A percentile compares a stretch with the other conserved stretches of the same genome.
Evolutionary conservation across 2,113 vertebrate species (phyloP).

Genomic region (Thryonomys swinderianus): DNA sequence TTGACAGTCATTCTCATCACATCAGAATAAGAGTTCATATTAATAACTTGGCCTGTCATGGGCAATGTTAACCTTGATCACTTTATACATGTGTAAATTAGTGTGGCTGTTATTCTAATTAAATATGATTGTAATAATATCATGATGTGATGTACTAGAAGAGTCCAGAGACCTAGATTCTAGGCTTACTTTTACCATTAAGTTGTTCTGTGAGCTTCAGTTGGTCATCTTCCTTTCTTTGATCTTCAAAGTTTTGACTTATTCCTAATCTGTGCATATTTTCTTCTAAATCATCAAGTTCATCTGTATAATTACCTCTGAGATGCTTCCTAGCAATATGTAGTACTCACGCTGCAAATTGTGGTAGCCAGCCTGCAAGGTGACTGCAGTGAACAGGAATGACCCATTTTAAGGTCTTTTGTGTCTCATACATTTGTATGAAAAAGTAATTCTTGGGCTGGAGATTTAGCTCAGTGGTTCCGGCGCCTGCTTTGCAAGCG

Average conservation of each 20-base stretch:
- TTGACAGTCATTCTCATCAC: neutral
- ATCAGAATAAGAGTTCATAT: neutral
- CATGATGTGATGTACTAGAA: neutral
- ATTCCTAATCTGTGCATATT: neutral
- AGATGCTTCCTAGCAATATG: neutral
- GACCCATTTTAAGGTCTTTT: neutral
- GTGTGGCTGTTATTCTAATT: neutral
- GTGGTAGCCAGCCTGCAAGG: neutral
- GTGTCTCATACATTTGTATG: neutral
- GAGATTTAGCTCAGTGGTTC: no score
- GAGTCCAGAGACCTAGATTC: neutral
- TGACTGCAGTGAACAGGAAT: neutral
- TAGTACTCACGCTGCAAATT: neutral
- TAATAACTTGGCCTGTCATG: neutral
- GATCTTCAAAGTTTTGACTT: neutral
- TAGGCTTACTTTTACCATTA: neutral
- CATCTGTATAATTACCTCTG: neutral
- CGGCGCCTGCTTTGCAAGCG: no score
- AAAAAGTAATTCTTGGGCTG: neutral
- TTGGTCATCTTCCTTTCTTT: neutral
- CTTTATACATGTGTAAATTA: neutral
- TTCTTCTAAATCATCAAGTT: neutral
- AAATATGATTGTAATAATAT: neutral
- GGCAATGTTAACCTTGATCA: neutral
- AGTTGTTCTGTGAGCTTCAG: neutral